phyloP scores from a whole-genome alignment of 2,888 invertebrate genomes.

The Ethmia dodecea region DNA sequence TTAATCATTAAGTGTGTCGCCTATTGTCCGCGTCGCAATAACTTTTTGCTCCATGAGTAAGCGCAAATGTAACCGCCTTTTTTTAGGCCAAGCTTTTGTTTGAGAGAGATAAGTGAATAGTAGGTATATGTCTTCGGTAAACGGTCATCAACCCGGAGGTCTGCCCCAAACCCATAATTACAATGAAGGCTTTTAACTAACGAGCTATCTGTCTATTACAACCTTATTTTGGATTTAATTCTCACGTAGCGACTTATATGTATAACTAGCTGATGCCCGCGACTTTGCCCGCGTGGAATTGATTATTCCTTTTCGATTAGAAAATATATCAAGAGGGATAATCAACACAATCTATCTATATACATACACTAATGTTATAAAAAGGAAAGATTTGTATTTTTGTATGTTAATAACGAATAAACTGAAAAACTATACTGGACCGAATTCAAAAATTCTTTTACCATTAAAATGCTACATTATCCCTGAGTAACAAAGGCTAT shows the following conservation, averaged over 20 bases:
- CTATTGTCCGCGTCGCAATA: conserved; percentile 46
- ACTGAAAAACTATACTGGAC: too few relatives aligned
- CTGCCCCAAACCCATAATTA: conserved; percentile 48
- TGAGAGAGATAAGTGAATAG: conserved; percentile 69
- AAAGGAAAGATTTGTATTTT: too few relatives aligned
- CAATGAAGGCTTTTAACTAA: conserved; percentile 37
- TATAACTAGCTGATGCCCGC: too few relatives aligned
- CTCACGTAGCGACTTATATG: conserved; percentile 3
- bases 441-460: too few relatives aligned
- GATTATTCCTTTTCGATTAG: too few relatives aligned
- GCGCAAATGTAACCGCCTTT: conserved; percentile 53
- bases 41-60: conserved; percentile 57
- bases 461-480: too few relatives aligned
- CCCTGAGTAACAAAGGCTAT: too few relatives aligned
- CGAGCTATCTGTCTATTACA: conserved; percentile 2
- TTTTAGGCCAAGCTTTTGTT: conserved; percentile 53
- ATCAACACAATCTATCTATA: too few relatives aligned
- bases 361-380: too few relatives aligned
- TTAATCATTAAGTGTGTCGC: conserved; percentile 58
- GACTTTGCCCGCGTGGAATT: too few relatives aligned
- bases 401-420: too few relatives aligned
- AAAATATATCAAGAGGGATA: too few relatives aligned
- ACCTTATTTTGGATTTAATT: conserved; percentile 1
- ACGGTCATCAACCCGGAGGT: conserved; percentile 56
- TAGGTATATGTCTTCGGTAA: conserved; percentile 34